Base-by-base conservation (phyloP, 1,140 invertebrate species). In the Atta colombica region DNA sequence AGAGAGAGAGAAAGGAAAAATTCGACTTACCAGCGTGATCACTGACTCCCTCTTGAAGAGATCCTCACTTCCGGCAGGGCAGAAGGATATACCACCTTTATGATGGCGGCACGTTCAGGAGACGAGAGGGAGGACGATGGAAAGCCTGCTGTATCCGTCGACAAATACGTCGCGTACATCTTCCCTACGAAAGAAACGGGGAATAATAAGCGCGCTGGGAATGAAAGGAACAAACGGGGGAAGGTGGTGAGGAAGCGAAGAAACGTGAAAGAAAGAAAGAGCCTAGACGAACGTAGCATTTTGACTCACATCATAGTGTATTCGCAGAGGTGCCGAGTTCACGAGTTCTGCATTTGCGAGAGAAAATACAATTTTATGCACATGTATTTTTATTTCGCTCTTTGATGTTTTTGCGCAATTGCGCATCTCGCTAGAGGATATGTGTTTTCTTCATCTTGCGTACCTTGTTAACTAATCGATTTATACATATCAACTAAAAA, bases 141-240 rank as follows among this genome's bases (percentile, higher is more conserved):
- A 74, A 60, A 21, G 78, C 49, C 49, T 31, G 68, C 55, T 68
- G 68, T 77, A 87, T 89, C 78, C 71, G 75, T 86, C 86, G 86
- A 91, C 91, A 91, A 91, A 91, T 91, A 91, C 80, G 90, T 65
- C 84, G 90, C 88, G 90, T 91, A 72, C 88, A 72, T 91, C 88
- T 88, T 90, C 65, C 66, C 81, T 53, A 78, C 45, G 21, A 72
- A 82, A 82, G 80, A 82, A 82, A 74, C 21, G 39, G 71, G 8
- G 68, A 82, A 74, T 82, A 82, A 82, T 82, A 82, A 69, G 80
- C 68, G 25, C 53, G 12, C 80, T 74, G 68, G 39, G 68, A 74
- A 25, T 35, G 2, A 14, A 39, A 21, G 4, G 60, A 5, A 25
- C 0, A n/a, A 65, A 65, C 16, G 31, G 8, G 60, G 25, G 25